Percentiles rank a stretch among this genome's conserved stretches.
phyloP scores from a whole-genome alignment of 1,140 invertebrate genomes.

The Rhyzopertha dominica region DNA sequence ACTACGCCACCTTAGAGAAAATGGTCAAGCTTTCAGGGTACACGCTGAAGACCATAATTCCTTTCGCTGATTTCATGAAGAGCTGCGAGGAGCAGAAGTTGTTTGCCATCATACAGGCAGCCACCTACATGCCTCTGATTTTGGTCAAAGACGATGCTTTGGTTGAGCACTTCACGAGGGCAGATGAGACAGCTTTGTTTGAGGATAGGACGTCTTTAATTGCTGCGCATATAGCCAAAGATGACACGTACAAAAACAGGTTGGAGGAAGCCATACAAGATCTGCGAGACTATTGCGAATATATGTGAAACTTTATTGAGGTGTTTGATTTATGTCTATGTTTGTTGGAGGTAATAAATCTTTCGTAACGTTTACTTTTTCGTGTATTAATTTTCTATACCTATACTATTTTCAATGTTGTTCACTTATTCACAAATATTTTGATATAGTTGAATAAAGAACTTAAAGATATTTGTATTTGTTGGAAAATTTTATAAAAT shows the following conservation, averaged over 20 bases:
- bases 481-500: no score
- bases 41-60: constrained; percentile 20
- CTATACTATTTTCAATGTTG: no score
- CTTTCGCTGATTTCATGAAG: constrained; percentile 25
- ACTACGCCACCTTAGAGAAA: constrained; percentile 27
- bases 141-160: constrained; percentile 18
- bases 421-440: no score
- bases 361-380: no score
- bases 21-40: constrained; percentile 17
- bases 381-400: no score
- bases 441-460: no score
- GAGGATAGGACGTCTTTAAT: constrained; percentile 27
- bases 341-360: no score
- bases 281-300: constrained; percentile 29
- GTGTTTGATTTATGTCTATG: no score
- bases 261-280: constrained; percentile 27
- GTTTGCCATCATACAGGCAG: constrained; percentile 26
- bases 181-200: constrained; percentile 15
- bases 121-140: constrained; percentile 29
- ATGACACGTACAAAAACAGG: constrained; percentile 20
- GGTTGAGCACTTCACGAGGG: constrained; percentile 20
- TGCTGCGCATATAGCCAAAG: constrained; percentile 19
- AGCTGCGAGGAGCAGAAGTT: constrained; percentile 31
- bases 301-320: no score
- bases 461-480: no score